Base-by-base conservation (phyloP, 2,888 invertebrate species). In the Fragum whitleyi region DNA sequence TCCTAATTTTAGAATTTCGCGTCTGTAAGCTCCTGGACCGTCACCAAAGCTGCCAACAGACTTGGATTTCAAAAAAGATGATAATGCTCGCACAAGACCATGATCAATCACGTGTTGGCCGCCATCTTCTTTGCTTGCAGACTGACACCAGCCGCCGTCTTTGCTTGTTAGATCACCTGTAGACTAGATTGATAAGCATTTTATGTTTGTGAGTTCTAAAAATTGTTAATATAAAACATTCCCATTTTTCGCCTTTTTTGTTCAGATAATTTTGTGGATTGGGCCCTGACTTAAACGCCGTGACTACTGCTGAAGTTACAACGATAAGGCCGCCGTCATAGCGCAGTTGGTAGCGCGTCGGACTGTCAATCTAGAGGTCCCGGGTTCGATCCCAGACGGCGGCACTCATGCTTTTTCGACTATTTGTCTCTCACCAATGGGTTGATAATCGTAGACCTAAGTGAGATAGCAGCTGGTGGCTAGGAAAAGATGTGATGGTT, bases 1-100 rank as follows among this genome's bases (percentile, higher is more conserved):
- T 11, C 76, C 73, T 16, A 81, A 32, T 21, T 80, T 73, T 28
- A 80, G 72, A 1, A 88, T 36, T 29, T 83, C 78, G 6, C 72
- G 72, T 62, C 86, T 88, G 69, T 88, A 88, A 2, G 65, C 73
- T 0, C 88, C 88, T 14, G 87, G 86, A 1, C 88, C 88, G 57
- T 88, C 88, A 16, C 88, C 88, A 55, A 88, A 86, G 76, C 88
- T 88, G 11, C 72, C 88, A 2, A 88, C 86, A 0, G 59, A 55
- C 57, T 83, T 85, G 7, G 80, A 78, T 7, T 77, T 57, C 7
- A 83, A 68, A 42, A 83, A 75, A 36, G 65, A 39, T 9, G 65
- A 65, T 26, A 65, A 26, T 23, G 65, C 65, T 36, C 2, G n/a
- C 1, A 65, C 65, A n/a, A 65, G 65, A 65, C 65, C 65, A 9